These are phyloP conservation scores for Ichneumoninae sp. DNA, from an alignment of 2,888 invertebrate species.

Conservation along the genomic window DNA sequence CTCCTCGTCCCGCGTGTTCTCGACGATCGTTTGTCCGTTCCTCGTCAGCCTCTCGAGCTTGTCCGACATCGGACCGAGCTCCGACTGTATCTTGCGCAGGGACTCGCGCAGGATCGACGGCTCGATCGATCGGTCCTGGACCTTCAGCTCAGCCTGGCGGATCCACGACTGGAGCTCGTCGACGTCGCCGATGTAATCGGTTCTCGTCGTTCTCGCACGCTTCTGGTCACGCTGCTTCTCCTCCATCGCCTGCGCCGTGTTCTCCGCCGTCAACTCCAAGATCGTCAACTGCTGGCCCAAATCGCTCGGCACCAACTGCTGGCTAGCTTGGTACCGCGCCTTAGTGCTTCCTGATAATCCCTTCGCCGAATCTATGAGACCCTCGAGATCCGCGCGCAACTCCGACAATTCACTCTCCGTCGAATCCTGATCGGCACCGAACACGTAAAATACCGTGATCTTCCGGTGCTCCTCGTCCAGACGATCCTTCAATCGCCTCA, in stretches of 20 bases:
- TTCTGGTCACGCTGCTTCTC: conserved; percentile 95
- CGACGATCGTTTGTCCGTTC: conserved; percentile 92
- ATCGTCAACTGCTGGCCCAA: conserved; percentile 92
- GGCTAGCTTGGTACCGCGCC: conserved; percentile 84
- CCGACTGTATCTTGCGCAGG: conserved; percentile 91
- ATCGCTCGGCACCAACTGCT: conserved; percentile 88
- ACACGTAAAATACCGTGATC: conserved; percentile 88
- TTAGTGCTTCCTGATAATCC: conserved; percentile 82
- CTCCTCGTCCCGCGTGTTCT: conserved; percentile 91
- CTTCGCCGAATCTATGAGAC: conserved; percentile 78
- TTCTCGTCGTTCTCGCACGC: conserved; percentile 92
- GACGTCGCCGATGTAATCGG: conserved; percentile 92
- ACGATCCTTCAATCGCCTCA: conserved; percentile 89
- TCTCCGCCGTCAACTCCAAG: conserved; percentile 93
- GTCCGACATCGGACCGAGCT: conserved; percentile 90
- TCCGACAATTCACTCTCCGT: conserved; percentile 87
- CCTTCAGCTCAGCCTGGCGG: conserved; percentile 92
- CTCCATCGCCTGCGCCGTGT: conserved; percentile 92
- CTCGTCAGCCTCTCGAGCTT: conserved; percentile 91
- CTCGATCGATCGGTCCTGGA: conserved; percentile 92
- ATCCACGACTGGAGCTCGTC: conserved; percentile 94
- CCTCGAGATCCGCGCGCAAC: conserved; percentile 83
- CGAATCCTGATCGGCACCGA: conserved; percentile 89
- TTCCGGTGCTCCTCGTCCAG: conserved; percentile 86
- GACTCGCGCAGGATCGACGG: conserved; percentile 92